Conservation (phyloP, 2,797 vertebrate genomes). For the Xiphophorus birchmanni region DNA sequence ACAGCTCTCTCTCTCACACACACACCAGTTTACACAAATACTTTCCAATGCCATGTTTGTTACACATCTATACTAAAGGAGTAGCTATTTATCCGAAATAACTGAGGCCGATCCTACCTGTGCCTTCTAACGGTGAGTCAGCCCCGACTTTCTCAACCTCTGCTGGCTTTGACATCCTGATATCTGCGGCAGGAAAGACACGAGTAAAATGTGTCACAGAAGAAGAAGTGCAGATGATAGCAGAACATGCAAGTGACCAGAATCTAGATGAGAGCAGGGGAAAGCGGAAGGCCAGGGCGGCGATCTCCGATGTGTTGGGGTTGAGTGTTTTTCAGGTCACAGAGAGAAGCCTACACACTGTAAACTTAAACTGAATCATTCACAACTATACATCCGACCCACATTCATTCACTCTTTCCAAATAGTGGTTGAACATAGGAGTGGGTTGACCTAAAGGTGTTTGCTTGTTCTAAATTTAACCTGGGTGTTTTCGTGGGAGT, state of each 20-base stretch:
- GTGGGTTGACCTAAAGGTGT: conserved; percentile 55
- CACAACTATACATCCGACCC: conserved; percentile 26
- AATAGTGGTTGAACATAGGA: conserved; percentile 54
- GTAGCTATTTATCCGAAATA: neutral
- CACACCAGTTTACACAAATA: neutral
- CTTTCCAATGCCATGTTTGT: conserved; percentile 9
- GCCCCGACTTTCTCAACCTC: conserved; percentile 88
- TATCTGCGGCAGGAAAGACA: conserved; percentile 79
- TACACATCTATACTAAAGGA: neutral
- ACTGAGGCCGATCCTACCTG: conserved; percentile 74
- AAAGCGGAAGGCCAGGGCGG: conserved; percentile 34
- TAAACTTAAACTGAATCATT: conserved; percentile 60
- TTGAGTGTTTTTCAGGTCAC: conserved; percentile 60
- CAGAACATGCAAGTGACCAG: conserved; percentile 26
- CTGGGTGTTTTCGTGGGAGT: conserved; percentile 65
- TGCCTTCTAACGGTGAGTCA: conserved; percentile 87
- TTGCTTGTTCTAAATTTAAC: conserved; percentile 72
- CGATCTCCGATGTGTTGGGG: conserved; percentile 20
- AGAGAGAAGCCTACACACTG: conserved; percentile 53
- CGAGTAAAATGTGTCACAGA: conserved; percentile 19
- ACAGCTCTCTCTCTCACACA: neutral
- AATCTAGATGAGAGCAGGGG: conserved; percentile 40
- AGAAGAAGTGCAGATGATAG: conserved; percentile 26
- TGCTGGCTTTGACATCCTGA: conserved; percentile 94
- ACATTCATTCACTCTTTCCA: conserved; percentile 72